Conservation (phyloP, 2,797 vertebrate genomes). For the Austrolebias charrua region DNA sequence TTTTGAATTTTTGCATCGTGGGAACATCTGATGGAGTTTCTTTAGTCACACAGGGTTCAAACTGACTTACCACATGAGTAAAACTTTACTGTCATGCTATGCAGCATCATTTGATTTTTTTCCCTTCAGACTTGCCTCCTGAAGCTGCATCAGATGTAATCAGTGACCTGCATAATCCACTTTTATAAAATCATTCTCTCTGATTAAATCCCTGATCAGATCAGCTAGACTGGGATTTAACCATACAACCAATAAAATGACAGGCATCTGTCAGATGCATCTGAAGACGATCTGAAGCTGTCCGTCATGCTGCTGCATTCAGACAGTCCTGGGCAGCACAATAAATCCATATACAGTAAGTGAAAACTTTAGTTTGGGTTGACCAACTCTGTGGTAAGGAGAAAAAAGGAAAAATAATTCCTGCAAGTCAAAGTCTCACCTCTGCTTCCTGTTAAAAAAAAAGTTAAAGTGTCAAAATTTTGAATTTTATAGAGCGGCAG, state of each 20-base stretch:
- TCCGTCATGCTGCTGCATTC: constrained; percentile 5
- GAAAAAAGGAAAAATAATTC: not conserved
- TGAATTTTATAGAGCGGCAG: not conserved
- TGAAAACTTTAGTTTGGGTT: constrained; percentile 14
- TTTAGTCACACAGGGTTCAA: not conserved
- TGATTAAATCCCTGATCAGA: constrained; percentile 16
- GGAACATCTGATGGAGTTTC: no score
- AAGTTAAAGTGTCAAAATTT: not conserved
- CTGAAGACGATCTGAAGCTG: constrained; percentile 5
- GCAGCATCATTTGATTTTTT: not conserved
- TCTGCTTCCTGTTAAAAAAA: not conserved
- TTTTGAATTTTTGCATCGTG: no score
- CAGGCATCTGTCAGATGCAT: constrained; percentile 14
- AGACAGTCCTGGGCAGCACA: constrained; percentile 10
- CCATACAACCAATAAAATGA: constrained; percentile 15
- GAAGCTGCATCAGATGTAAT: not conserved
- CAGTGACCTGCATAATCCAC: not conserved
- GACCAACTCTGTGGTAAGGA: constrained; percentile 1
- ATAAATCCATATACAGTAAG: constrained; percentile 19
- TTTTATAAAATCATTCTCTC: constrained; percentile 3
- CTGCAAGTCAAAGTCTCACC: constrained; percentile 12
- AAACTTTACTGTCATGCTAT: not conserved
- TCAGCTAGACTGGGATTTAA: constrained; percentile 14
- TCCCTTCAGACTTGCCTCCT: not conserved
- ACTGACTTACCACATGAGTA: not conserved